Evolutionary conservation across 2,888 invertebrate genomes (phyloP).

Genomic region (Meandrusa payeni): DNA sequence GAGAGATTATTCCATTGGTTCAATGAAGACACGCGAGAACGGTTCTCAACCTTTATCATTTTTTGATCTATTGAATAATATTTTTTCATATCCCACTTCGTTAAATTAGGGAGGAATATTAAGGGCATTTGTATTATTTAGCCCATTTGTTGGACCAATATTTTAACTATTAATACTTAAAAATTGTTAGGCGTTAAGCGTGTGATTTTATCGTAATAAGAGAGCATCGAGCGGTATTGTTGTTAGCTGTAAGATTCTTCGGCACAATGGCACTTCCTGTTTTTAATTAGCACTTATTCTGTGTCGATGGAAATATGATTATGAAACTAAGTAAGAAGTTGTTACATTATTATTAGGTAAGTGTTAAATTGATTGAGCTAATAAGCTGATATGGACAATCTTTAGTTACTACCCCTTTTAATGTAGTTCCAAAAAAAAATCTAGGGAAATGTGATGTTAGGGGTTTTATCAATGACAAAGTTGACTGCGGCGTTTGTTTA

Average conservation of each 20-base stretch:
- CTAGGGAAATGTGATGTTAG: constrained; percentile 76
- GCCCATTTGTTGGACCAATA: constrained; percentile 82
- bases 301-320: constrained; percentile 79
- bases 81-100: constrained; percentile 80
- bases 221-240: constrained; percentile 79
- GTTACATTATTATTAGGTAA: constrained; percentile 81
- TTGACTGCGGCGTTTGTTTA: constrained; percentile 70
- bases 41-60: constrained; percentile 78
- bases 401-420: constrained; percentile 76
- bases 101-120: constrained; percentile 81
- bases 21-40: constrained; percentile 62
- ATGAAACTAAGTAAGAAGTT: constrained; percentile 77
- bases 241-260: constrained; percentile 79
- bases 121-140: constrained; percentile 81
- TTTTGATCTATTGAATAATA: constrained; percentile 80
- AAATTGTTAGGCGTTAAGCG: constrained; percentile 81
- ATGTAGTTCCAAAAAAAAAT: constrained; percentile 72
- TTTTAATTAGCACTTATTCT: constrained; percentile 81
- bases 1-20: constrained; percentile 75
- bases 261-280: constrained; percentile 81
- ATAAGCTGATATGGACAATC: constrained; percentile 77
- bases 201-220: constrained; percentile 80
- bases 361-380: constrained; percentile 80
- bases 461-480: constrained; percentile 81
- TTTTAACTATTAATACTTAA: constrained; percentile 81